These are phyloP conservation scores for Copidosoma aretas DNA, from an alignment of 2,888 invertebrate genomes.

Conservation along the genomic window DNA sequence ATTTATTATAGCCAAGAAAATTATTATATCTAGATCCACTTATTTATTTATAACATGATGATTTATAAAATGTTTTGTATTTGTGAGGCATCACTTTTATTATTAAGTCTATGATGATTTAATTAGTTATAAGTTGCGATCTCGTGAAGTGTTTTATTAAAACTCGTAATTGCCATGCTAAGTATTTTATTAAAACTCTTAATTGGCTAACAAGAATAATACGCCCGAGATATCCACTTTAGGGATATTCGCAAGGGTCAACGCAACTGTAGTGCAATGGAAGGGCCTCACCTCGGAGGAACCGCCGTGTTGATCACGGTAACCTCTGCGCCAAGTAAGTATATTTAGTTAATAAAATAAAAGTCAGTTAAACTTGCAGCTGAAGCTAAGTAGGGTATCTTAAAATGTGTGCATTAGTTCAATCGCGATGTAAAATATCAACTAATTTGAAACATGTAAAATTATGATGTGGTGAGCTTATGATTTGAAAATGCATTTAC, in stretches of 20 bases:
- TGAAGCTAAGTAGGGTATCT: too few relatives aligned
- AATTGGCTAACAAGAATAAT: slow-evolving; percentile 61
- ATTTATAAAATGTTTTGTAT: slow-evolving; percentile 36
- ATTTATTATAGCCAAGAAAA: slow-evolving; percentile 13
- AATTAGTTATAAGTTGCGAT: slow-evolving; percentile 38
- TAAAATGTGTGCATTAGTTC: too few relatives aligned
- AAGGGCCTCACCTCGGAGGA: slow-evolving; percentile 64
- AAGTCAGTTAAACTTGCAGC: too few relatives aligned
- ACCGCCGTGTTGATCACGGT: slow-evolving; percentile 65
- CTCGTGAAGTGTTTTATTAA: slow-evolving; percentile 15
- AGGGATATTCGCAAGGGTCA: slow-evolving; percentile 66
- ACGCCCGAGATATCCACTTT: slow-evolving; percentile 65
- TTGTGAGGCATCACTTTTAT: slow-evolving; percentile 28
- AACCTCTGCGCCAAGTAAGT: slow-evolving; percentile 68
- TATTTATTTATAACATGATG: slow-evolving; percentile 34
- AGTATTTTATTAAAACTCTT: too few relatives aligned
- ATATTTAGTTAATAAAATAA: slow-evolving; percentile 43
- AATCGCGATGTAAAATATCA: too few relatives aligned
- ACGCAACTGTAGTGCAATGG: slow-evolving; percentile 68
- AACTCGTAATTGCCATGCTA: neutral
- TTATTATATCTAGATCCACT: slow-evolving; percentile 10
- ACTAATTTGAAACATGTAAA: too few relatives aligned
- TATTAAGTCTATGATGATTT: slow-evolving; percentile 30
- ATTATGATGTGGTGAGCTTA: too few relatives aligned
- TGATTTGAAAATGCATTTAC: too few relatives aligned